A percentile compares a stretch with the other conserved stretches of the same genome.
These are phyloP conservation scores for Aspidapion aeneum DNA, from an alignment of 2,888 invertebrate genomes.

Conservation along the genomic window DNA sequence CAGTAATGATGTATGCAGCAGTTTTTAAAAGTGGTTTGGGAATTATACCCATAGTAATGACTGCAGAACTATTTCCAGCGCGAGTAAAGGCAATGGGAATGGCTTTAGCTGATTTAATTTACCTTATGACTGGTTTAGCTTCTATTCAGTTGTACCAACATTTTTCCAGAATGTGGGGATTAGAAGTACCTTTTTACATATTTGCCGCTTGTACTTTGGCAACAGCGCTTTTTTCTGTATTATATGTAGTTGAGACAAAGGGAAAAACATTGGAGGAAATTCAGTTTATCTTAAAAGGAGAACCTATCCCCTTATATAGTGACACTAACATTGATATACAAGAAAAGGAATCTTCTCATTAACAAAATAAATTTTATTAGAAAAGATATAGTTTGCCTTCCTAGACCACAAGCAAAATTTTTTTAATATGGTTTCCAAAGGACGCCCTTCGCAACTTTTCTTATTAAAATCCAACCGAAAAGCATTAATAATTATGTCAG, in stretches of 20 bases:
- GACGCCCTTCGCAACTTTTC: conserved; percentile 30
- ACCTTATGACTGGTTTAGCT: conserved; percentile 39
- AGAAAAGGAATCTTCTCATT: too few relatives aligned
- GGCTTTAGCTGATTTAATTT: conserved; percentile 43
- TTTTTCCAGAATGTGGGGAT: conserved; percentile 33
- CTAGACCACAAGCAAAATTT: too few relatives aligned
- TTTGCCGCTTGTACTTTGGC: conserved; percentile 39
- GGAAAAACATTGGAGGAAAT: conserved; percentile 45
- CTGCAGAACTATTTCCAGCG: conserved; percentile 45
- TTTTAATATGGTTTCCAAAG: too few relatives aligned
- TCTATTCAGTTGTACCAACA: conserved; percentile 41
- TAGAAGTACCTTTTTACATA: conserved; percentile 42
- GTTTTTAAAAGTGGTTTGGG: conserved; percentile 44
- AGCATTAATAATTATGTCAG: conserved; percentile 43
- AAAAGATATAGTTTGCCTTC: too few relatives aligned
- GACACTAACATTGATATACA: too few relatives aligned
- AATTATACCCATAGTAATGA: conserved; percentile 43
- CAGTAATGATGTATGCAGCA: conserved; percentile 26
- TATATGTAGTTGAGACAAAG: conserved; percentile 42
- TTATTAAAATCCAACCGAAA: conserved; percentile 42
- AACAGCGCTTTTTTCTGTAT: conserved; percentile 39
- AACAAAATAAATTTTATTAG: too few relatives aligned
- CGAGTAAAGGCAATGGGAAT: conserved; percentile 45
- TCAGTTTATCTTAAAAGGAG: conserved; percentile 42
- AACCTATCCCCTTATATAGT: conserved; percentile 6